Evolutionary conservation across 92 coral and sea anemone genomes (phyloP).

Genomic region (Porites cylindrica): DNA sequence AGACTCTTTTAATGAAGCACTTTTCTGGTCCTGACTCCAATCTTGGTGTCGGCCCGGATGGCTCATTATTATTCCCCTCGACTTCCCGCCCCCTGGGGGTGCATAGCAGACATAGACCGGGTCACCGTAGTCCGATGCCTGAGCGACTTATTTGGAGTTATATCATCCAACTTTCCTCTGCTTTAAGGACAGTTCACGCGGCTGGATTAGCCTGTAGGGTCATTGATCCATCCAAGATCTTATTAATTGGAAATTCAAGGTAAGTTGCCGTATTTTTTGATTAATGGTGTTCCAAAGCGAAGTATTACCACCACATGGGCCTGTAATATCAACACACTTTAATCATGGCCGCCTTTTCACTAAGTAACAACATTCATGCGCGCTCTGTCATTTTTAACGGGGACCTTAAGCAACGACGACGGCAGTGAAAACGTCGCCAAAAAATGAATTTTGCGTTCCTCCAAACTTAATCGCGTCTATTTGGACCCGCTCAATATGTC

Average conservation of each 20-base stretch:
- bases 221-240: constrained; percentile 98
- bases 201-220: constrained; percentile 96
- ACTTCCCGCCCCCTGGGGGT: constrained; percentile 76
- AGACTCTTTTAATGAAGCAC: constrained; percentile 89
- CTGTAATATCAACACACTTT: no score
- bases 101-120: constrained; percentile 67
- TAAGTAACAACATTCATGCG: no score
- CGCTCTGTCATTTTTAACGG: no score
- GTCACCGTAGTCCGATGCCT: constrained; percentile 95
- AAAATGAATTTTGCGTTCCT: no score
- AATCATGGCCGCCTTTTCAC: no score
- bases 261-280: not conserved
- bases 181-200: constrained; percentile 91
- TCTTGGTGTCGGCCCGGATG: constrained; percentile 87
- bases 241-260: constrained; percentile 97
- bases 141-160: constrained; percentile 99
- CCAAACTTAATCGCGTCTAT: no score
- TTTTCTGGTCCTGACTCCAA: constrained; percentile 91
- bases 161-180: constrained; percentile 96
- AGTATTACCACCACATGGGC: no score
- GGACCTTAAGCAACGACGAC: no score
- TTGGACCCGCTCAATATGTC: no score
- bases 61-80: constrained; percentile 80
- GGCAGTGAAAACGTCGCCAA: no score
- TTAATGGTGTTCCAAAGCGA: no score